phyloP scores from a whole-genome alignment of 1,140 invertebrate genomes.

The Samia ricini region DNA sequence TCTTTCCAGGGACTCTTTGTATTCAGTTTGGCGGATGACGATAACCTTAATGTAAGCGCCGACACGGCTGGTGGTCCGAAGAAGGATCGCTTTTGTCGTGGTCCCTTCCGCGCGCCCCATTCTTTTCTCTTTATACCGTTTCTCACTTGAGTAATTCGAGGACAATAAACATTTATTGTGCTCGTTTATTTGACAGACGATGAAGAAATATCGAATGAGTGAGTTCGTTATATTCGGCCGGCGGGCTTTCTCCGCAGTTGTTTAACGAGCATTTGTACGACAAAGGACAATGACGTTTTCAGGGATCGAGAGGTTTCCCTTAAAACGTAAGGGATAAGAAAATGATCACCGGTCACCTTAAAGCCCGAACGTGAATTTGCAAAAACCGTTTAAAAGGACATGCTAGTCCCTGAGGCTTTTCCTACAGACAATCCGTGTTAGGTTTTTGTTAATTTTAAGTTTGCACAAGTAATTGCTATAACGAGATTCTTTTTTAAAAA shows the following conservation, averaged over 20 bases:
- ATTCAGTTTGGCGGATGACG: constrained; percentile 71
- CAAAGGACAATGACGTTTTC: constrained; percentile 26
- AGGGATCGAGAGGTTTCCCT: constrained; percentile 13
- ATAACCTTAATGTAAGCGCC: constrained; percentile 76
- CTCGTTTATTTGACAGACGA: constrained; percentile 69
- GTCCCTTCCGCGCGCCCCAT: constrained; percentile 67
- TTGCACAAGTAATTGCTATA: constrained; percentile 46
- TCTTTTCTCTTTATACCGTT: constrained; percentile 74
- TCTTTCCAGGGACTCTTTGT: constrained; percentile 62
- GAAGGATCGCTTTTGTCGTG: constrained; percentile 73
- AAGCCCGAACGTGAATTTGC: constrained; percentile 43
- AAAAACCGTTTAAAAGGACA: constrained; percentile 45
- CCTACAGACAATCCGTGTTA: constrained; percentile 43
- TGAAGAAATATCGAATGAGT: constrained; percentile 69
- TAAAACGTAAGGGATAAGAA: constrained; percentile 27
- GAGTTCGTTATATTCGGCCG: constrained; percentile 48
- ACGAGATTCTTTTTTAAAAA: constrained; percentile 53
- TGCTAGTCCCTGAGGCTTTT: constrained; percentile 28
- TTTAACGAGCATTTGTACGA: constrained; percentile 33
- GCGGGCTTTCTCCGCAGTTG: constrained; percentile 25
- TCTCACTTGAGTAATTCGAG: constrained; percentile 74
- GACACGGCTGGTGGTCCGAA: constrained; percentile 72
- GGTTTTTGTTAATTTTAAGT: constrained; percentile 54
- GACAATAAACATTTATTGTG: constrained; percentile 75
- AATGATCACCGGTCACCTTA: constrained; percentile 42